Percentiles rank a stretch among this genome's conserved stretches.
Evolutionary conservation across 2,888 invertebrate species (phyloP).

Genomic region (Oeneis ivallda): DNA sequence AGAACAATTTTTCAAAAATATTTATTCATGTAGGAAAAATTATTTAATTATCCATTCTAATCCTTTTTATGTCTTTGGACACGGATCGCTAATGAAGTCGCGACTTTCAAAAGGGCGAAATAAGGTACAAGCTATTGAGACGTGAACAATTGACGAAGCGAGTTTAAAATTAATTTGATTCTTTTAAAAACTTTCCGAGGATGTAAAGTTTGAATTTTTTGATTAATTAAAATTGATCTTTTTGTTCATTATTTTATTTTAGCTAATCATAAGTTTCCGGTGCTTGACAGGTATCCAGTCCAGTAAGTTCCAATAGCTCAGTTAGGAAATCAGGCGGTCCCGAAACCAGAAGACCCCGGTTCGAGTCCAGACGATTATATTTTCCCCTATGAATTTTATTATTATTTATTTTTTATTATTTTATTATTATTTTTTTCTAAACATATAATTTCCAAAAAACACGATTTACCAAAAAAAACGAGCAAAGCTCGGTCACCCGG

Average conservation of each 20-base stretch:
- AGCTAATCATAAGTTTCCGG: neutral
- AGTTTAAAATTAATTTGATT: slow-evolving; percentile 10
- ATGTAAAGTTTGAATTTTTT: slow-evolving; percentile 6
- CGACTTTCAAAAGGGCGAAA: slow-evolving; percentile 20
- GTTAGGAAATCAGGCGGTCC: no score
- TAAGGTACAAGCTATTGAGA: slow-evolving; percentile 15
- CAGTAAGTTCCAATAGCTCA: no score
- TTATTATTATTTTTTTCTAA: no score
- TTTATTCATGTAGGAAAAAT: neutral
- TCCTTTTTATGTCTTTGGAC: slow-evolving; percentile 21
- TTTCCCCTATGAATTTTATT: no score
- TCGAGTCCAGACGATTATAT: no score
- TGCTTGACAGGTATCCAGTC: no score
- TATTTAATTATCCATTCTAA: neutral
- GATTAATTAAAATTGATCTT: slow-evolving; percentile 5
- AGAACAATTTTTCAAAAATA: neutral
- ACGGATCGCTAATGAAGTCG: slow-evolving; percentile 24
- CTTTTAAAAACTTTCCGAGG: slow-evolving; percentile 9
- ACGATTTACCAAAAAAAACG: no score
- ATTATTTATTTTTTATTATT: no score
- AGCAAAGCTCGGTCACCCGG: no score
- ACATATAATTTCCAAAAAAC: no score
- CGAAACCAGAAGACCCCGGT: no score
- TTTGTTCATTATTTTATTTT: neutral
- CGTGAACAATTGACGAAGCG: slow-evolving; percentile 19